Evolutionary conservation across 2,888 invertebrate genomes (phyloP), one percentile per base, ranked within the genome.

Genomic region (Ectemnius continuus): DNA sequence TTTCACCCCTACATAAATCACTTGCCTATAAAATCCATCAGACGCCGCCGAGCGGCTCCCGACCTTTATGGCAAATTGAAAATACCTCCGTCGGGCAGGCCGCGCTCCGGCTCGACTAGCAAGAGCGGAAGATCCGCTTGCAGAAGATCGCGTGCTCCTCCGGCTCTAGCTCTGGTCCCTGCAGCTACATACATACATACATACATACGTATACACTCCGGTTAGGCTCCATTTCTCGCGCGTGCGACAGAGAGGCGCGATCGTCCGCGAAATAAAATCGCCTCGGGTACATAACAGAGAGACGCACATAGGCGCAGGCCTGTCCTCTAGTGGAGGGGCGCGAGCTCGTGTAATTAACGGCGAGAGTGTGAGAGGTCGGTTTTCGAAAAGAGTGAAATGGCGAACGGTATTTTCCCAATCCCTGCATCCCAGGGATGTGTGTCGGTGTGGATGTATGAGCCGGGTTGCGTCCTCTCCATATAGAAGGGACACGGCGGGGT

Each of bases 1-100:
- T 36, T 36, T 36, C 16, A 16, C 52, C 16, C 52, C 16, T 16
- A 52, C 52, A 14, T 52, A 52, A 52, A 52, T 52, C 52, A 16
- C 16, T 16, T 52, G n/a, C 52, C 52, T 52, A 16, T 52, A 52
- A 52, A 52, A 52, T 52, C 14, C 52, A 52, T 52, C 52, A 36
- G 36, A 36, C 36, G 36, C 36, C 36, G 36, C 36, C 36, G 5
- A 36, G 36, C 36, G 36, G 36, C 36, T 36, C 36, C 36, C 36
- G 36, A 36, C 36, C 36, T 36, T 36, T 36, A 36, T 36, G 36
- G 36, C 36, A 36, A 36, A 36, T 36, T 36, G 36, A 36, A 36
- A 36, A 36, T 36, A 36, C 36, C 36, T 36, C 36, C 36, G 36
- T 36, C 36, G 36, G 36, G 1, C 8, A 36, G 36, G 36, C 3